phyloP scores from a whole-genome alignment of 1,140 invertebrate species.

The Zaprionus ornatus region DNA sequence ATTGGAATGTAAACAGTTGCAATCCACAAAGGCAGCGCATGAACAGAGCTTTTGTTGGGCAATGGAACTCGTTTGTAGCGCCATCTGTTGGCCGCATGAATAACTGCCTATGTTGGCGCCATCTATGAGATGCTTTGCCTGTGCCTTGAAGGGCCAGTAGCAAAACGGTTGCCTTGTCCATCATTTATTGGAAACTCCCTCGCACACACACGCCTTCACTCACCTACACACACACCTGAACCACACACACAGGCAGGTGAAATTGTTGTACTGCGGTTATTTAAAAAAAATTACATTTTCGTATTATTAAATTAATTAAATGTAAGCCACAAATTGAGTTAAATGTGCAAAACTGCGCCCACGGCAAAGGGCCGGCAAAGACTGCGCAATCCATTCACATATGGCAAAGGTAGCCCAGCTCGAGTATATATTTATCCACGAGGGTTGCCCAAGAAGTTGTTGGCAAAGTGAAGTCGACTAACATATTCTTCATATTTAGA shows the following conservation, averaged over 20 bases:
- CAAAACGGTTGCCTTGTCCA: constrained; percentile 20
- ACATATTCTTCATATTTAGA: not conserved
- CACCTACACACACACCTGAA: not conserved
- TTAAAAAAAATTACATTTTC: constrained; percentile 50
- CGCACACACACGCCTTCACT: constrained; percentile 9
- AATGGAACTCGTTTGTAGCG: constrained; percentile 64
- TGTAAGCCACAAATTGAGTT: constrained; percentile 79
- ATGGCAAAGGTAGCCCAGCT: constrained; percentile 4
- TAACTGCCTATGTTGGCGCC: constrained; percentile 24
- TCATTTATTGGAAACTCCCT: constrained; percentile 25
- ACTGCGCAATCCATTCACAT: constrained; percentile 32
- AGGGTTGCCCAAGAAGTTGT: constrained; percentile 13
- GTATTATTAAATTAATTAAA: constrained; percentile 80
- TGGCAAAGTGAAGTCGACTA: not conserved
- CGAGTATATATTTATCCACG: constrained; percentile 12
- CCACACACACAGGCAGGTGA: not conserved
- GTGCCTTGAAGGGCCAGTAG: not conserved
- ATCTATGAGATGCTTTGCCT: constrained; percentile 49
- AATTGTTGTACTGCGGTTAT: constrained; percentile 56
- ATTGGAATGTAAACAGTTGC: not conserved
- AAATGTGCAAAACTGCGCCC: constrained; percentile 74
- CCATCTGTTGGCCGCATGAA: constrained; percentile 18
- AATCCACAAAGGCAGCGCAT: constrained; percentile 27
- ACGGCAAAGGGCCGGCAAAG: constrained; percentile 40
- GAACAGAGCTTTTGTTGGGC: constrained; percentile 36